phyloP scores from a whole-genome alignment of 2,888 invertebrate genomes.

The Ecliptopera silaceata region DNA sequence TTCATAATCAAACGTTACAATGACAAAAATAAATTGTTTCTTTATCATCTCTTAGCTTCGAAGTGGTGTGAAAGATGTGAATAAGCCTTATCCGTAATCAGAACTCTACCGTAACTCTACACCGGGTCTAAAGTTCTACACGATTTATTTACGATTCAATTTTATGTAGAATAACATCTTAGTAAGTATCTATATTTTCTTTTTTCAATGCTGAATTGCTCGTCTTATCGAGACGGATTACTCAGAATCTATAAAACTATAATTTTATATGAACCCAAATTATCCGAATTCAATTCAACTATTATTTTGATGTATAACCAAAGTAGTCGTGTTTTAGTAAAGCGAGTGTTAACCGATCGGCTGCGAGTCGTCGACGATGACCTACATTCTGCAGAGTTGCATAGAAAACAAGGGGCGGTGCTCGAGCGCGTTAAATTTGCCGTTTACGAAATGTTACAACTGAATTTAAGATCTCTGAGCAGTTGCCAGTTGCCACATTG shows the following conservation, averaged over 20 bases:
- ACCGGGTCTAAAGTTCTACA: not conserved
- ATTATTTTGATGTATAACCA: not conserved
- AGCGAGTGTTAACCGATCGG: constrained; percentile 24
- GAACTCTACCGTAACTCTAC: not conserved
- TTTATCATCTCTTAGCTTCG: not conserved
- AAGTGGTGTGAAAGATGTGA: constrained; percentile 19
- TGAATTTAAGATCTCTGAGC: constrained; percentile 74
- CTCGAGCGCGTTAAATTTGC: constrained; percentile 76
- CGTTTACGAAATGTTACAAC: constrained; percentile 80
- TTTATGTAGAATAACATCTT: too few relatives aligned
- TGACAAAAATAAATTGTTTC: not conserved
- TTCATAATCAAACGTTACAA: not conserved
- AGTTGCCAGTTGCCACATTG: constrained; percentile 74
- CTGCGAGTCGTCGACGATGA: constrained; percentile 58
- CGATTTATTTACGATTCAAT: too few relatives aligned
- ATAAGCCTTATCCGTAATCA: not conserved
- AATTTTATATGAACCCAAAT: too few relatives aligned
- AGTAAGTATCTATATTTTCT: too few relatives aligned
- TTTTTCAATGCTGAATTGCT: too few relatives aligned
- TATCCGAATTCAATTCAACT: too few relatives aligned
- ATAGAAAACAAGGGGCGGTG: constrained; percentile 75
- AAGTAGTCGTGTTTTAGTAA: constrained; percentile 20
- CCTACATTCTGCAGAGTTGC: constrained; percentile 76
- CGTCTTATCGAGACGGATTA: not conserved
- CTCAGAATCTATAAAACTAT: not conserved